Base-by-base conservation (phyloP, 1,140 invertebrate species). In the Saccostrea echinata region DNA sequence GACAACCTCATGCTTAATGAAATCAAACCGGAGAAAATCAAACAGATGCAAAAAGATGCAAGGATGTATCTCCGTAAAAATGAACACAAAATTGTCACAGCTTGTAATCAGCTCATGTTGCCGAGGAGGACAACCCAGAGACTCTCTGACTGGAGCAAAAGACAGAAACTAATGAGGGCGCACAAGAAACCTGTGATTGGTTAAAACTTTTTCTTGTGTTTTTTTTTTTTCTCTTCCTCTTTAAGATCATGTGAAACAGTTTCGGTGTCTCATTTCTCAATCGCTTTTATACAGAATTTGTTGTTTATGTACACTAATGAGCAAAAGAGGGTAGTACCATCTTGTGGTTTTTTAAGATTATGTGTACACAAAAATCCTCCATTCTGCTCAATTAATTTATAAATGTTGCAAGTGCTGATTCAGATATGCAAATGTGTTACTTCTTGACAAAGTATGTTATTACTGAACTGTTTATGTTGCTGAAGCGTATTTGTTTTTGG, bases 1-100 rank as follows among this genome's bases (percentile, higher is more conserved):
- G 97, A 98, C 93, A 96, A 97, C 93, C 95, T 98, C 33, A 95
- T 96, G 3, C 97, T 99, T 95, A 97, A 98, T 92, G 98, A 99
- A 95, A 97, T 97, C 61, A 95, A 97, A 89, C 96, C 96, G 4
- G 96, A 95, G 21, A 95, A 95, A 86, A 91, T 96, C 53, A 91
- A 94, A 61, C 91, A 91, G 76, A 93, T 96, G 94, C 92, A 94
- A 88, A 91, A 92, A 16, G 96, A 96, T 94, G 96, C 97, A 0
- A 93, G 95, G 61, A 97, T 97, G 95, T 98, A 98, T 92, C 96
- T 97, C 85, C 94, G 97, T 88, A 95, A 96, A 90, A 98, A 98
- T 92, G 96, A 91, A n/a, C 76, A 97, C 85, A 97, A 97, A 94
- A 96, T 98, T 90, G 94, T 95, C 57, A 94, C 95, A 88, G 96